Evolutionary conservation across 2,113 vertebrate species (phyloP), one percentile per base, ranked within the genome.

Genomic region (Neoarius graeffei): DNA sequence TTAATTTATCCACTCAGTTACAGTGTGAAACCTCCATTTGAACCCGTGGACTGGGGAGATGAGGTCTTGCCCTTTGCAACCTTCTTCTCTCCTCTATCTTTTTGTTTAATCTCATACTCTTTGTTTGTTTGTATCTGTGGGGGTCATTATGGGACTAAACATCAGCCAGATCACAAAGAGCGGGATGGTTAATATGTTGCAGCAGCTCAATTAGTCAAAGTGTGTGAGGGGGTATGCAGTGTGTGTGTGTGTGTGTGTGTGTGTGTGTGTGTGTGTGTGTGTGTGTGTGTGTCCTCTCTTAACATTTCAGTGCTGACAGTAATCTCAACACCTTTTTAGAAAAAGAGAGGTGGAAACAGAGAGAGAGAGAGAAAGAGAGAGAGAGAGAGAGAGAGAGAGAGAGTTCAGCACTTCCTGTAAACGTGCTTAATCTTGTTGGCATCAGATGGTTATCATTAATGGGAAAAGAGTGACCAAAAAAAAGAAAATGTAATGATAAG

Each of bases 181-280:
- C 62, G 89, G 93, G 92, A 93, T 93, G 93, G 95, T 95, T 95
- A 94, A 95, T 95, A 95, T 94, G 94, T 95, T 95, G 95, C 94
- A 95, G 92, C 93, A 62, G 92, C 92, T 93, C 93, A 93, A 95
- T 95, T 95, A 91, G 92, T 94, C 94, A 94, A 86, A 74, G 27
- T 81, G 56, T 77, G 71, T 85, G 71, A 77, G 71, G 20, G 50
- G 89, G 90, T 79, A 89, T 91, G 80, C 15, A 6, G 8, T 81
- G 48, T 94, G 91, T 94, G 90, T 91, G 77, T 64, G 76, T 88
- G 86, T 81, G 90, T 83, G n/a, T n/a, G n/a, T n/a, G n/a, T n/a
- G n/a, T n/a, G 66, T 74, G 84, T 94, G 89, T 91, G 8, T 81
- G 48, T 94, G 91, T 94, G 90, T 91, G 66, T 74, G 84, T 94